phyloP scores from a whole-genome alignment of 2,888 invertebrate genomes.

The Acronicta leporina region DNA sequence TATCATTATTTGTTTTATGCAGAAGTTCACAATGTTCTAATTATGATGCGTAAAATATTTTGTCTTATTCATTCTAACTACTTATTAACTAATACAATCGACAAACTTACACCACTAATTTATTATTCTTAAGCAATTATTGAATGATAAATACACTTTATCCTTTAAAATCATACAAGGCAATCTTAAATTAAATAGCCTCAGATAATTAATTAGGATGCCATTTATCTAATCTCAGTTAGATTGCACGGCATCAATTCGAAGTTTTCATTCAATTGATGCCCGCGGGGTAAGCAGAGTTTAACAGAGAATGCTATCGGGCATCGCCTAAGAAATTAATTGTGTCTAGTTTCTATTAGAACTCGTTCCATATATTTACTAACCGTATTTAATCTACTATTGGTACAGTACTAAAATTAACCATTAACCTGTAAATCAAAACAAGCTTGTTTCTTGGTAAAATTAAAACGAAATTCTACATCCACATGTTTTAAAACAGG shows the following conservation, averaged over 20 bases:
- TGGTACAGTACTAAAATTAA: too few species aligned
- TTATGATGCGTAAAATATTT: too few species aligned
- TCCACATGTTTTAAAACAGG: too few species aligned
- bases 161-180: conserved; percentile 46
- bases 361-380: conserved; percentile 14
- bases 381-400: neutral
- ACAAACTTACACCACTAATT: neutral
- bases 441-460: too few species aligned
- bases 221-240: conserved; percentile 51
- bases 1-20: too few species aligned
- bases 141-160: conserved; percentile 35
- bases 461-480: too few species aligned
- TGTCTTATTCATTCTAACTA: too few species aligned
- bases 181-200: conserved; percentile 32
- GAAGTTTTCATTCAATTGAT: conserved; percentile 44
- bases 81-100: too few species aligned
- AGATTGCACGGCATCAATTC: conserved; percentile 50
- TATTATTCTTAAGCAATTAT: neutral
- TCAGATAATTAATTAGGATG: conserved; percentile 45
- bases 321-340: conserved; percentile 39
- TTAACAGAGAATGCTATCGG: conserved; percentile 53
- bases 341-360: conserved; percentile 42
- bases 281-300: conserved; percentile 48
- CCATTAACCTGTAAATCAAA: too few species aligned
- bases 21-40: too few species aligned